A percentile compares a stretch with the other conserved stretches of the same genome.
Conservation (phyloP, 1,140 invertebrate genomes). For the Drosophila neocordata region DNA sequence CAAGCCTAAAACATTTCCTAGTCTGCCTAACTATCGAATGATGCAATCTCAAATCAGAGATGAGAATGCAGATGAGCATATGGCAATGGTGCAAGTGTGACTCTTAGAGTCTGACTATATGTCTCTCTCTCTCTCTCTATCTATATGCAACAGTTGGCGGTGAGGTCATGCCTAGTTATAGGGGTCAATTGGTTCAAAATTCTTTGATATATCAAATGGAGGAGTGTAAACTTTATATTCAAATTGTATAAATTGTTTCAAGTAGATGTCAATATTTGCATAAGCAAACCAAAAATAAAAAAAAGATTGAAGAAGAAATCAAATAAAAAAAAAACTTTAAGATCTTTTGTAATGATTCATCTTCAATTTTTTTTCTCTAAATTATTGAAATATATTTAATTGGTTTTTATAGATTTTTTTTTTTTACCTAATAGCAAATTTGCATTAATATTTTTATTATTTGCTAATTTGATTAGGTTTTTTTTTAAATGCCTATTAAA, state of each 20-base stretch:
- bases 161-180: slow-evolving; percentile 9
- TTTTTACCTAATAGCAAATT: no score
- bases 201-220: not conserved
- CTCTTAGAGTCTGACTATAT: no score
- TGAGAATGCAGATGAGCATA: slow-evolving; percentile 39
- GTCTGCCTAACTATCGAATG: slow-evolving; percentile 35
- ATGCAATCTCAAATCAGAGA: slow-evolving; percentile 52
- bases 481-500: no score
- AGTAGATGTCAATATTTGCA: slow-evolving; percentile 12
- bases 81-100: not conserved
- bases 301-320: no score
- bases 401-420: no score
- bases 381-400: no score
- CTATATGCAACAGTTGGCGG: no score
- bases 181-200: slow-evolving; percentile 6
- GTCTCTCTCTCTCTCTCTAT: not conserved
- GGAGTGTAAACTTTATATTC: not conserved
- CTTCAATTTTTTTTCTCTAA: no score
- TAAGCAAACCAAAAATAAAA: not conserved
- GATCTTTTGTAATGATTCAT: no score
- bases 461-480: no score
- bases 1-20: slow-evolving; percentile 58
- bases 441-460: no score
- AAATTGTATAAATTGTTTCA: not conserved
- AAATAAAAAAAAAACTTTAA: no score